Evolutionary conservation across 23 tunicate genomes (phyloP).

Genomic region (Trididemnum clinides): DNA sequence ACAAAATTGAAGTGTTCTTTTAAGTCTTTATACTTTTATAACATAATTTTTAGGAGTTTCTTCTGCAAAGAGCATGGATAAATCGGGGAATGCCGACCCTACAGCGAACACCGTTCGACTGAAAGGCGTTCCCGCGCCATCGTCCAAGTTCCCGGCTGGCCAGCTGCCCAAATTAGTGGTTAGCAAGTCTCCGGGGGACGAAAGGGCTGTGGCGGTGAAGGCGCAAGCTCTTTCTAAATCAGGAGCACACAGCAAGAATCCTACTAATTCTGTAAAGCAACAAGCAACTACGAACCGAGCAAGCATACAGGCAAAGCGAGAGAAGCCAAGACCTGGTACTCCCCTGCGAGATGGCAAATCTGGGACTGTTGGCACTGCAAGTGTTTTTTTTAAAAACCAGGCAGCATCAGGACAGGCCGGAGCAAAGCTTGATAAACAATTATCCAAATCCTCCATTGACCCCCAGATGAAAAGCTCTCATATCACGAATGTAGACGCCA

Average conservation of each 20-base stretch:
- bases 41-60: background rate
- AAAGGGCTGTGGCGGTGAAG: conserved; percentile 4
- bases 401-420: background rate
- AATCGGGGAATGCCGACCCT: background rate
- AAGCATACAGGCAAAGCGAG: conserved; percentile 21
- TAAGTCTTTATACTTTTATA: no score
- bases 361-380: background rate
- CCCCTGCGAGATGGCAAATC: conserved; percentile 24
- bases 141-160: background rate
- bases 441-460: background rate
- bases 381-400: background rate
- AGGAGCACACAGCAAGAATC: background rate
- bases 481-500: background rate
- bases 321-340: conserved; percentile 28
- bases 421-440: background rate
- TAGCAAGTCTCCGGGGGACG: conserved; percentile 24
- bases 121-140: background rate
- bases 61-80: background rate
- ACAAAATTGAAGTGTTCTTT: no score
- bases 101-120: background rate
- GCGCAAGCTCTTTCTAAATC: background rate
- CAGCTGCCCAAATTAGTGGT: background rate
- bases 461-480: conserved; percentile 5
- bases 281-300: background rate
- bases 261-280: conserved; percentile 6